A percentile compares a stretch with the other conserved stretches of the same genome.
Evolutionary conservation across 2,113 vertebrate species (phyloP).

Genomic region (Centropristis striata): DNA sequence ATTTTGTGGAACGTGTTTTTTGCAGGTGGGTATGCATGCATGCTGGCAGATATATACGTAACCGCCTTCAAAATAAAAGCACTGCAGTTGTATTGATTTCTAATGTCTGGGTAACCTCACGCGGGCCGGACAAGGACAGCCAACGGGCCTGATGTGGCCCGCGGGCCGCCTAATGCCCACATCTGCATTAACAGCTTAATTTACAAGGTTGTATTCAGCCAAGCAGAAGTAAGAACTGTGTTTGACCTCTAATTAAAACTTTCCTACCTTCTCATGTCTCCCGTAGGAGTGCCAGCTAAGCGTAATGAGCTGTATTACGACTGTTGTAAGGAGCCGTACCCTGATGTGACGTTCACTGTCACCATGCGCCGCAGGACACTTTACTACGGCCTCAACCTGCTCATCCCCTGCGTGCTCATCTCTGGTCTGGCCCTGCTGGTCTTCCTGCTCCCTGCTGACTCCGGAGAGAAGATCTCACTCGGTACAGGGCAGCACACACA

Average conservation of each 20-base stretch:
- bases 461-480: slow-evolving; percentile 92
- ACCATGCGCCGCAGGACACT: slow-evolving; percentile 91
- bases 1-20: no score
- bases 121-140: no score
- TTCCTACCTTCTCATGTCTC: not conserved
- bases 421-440: slow-evolving; percentile 92
- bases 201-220: not conserved
- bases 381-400: slow-evolving; percentile 93
- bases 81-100: no score
- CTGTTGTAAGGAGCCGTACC: slow-evolving; percentile 94
- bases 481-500: slow-evolving; percentile 67
- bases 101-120: no score
- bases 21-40: no score
- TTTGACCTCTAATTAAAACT: slow-evolving; percentile 5
- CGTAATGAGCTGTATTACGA: slow-evolving; percentile 93
- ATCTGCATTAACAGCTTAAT: not conserved
- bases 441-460: slow-evolving; percentile 93
- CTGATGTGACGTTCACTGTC: slow-evolving; percentile 93
- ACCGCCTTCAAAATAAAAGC: no score
- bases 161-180: no score
- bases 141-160: no score
- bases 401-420: slow-evolving; percentile 93
- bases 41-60: no score
- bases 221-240: not conserved
- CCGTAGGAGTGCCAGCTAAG: slow-evolving; percentile 89